Evolutionary conservation across 2,888 invertebrate species (phyloP).

Genomic region (Caenorhabditis sp.): DNA sequence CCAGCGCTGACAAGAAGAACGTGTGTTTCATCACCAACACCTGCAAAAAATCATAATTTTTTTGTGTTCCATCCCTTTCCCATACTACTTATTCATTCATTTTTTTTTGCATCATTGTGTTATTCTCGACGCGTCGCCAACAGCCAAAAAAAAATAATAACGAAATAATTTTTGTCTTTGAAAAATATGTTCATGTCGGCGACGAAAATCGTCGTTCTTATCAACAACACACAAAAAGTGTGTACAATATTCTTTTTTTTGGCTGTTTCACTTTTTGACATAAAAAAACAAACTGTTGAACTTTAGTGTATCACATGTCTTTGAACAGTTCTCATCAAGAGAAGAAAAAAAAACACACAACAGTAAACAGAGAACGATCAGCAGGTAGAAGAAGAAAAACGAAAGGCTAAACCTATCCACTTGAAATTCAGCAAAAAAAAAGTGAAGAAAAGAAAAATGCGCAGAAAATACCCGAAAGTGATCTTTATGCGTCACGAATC

Average conservation of each 20-base stretch:
- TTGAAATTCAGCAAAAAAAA: conserved; percentile 2
- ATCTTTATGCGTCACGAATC: too few relatives aligned
- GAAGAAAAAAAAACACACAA: too few relatives aligned
- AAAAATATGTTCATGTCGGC: conserved; percentile 2
- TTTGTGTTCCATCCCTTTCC: not conserved
- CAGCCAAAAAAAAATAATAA: not conserved
- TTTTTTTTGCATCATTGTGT: not conserved
- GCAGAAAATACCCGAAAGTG: not conserved
- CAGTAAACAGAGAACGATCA: not conserved
- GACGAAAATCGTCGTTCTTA: conserved; percentile 2
- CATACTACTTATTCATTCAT: not conserved
- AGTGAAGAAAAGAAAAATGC: not conserved
- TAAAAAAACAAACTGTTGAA: not conserved
- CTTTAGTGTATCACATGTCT: not conserved
- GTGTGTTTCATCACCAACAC: conserved; percentile 37
- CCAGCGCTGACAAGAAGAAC: conserved; percentile 63
- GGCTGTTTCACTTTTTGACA: not conserved
- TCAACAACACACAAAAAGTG: not conserved
- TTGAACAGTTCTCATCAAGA: not conserved
- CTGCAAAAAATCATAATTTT: conserved; percentile 22
- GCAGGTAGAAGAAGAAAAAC: not conserved
- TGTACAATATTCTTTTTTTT: not conserved
- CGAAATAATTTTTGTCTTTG: conserved; percentile 6
- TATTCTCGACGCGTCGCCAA: not conserved
- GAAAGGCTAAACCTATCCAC: not conserved